Base-by-base conservation (phyloP, 2,888 invertebrate species). In the Eledona agricola region DNA sequence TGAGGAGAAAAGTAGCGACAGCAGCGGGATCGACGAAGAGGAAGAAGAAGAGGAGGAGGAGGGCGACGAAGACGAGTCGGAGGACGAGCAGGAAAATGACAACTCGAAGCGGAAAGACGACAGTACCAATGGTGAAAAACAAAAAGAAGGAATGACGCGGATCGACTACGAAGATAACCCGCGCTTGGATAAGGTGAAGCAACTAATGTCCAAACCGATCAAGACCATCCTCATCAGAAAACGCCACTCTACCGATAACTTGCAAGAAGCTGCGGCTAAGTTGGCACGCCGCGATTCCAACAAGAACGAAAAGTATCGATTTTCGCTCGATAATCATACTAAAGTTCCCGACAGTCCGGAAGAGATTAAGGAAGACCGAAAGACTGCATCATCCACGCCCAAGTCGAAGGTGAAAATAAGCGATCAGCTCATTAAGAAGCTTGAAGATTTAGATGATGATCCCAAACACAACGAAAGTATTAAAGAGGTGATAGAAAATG, bases 351-450 rank as follows among this genome's bases (percentile, higher is more conserved):
- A 17, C n/a, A 12, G 16, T 13, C 7, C 32, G 11, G 35, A 5
- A 9, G 13, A 31, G 0, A 11, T 13, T 4, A 29, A 17, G 9
- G 15, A 1, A 3, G 7, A 11, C 7, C 13, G 7, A 17, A 31
- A n/a, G 7, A 32, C n/a, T 15, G 2, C 5, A 3, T 6, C n/a
- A 1, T 15, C 32, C 10, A 15, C 13, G 10, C 7, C 10, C 28
- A 40, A 5, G 71, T 70, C 55, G 43, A 72, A 72, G 62, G 52
- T 68, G 1, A 73, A 69, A 58, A 74, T 75, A 11, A 61, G 71
- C 5, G 74, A 75, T 45, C 65, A 65, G 42, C 59, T 76, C 3
- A 76, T 75, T 38, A 72, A 72, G 43, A 70, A 70, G 43, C 56
- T 76, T 11, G 63, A 64, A 4, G 70, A 70, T 51, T 10, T 52